Evolutionary conservation across 2,113 vertebrate genomes (phyloP).

Genomic region (Stercorarius parasiticus): DNA sequence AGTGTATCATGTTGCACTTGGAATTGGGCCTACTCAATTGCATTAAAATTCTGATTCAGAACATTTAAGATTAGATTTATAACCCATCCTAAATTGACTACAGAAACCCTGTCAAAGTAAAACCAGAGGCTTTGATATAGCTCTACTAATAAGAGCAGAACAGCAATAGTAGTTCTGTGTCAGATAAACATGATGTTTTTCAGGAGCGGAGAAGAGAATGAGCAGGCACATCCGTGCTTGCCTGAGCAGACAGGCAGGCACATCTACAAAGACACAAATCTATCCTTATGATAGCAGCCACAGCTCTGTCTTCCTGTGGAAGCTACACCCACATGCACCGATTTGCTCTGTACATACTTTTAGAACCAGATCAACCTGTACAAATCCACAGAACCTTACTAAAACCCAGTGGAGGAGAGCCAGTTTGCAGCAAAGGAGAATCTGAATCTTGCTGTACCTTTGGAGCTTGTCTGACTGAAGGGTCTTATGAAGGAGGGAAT

Average conservation of each 20-base stretch:
- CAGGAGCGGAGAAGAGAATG: background rate
- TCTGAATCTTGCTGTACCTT: background rate
- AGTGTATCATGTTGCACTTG: background rate
- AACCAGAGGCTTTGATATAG: background rate
- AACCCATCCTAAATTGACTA: background rate
- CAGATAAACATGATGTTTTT: background rate
- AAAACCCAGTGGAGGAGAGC: background rate
- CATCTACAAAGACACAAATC: background rate
- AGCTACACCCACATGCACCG: background rate
- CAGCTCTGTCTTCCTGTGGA: background rate
- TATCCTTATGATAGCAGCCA: background rate
- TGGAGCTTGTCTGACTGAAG: slow-evolving; percentile 1
- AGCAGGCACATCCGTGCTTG: rapidly evolving
- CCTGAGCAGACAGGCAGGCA: background rate
- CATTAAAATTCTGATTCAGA: background rate
- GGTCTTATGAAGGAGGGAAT: slow-evolving; percentile 32
- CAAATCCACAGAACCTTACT: background rate
- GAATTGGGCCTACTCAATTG: background rate
- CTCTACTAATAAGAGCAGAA: background rate
- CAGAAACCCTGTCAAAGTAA: background rate
- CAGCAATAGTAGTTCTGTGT: background rate
- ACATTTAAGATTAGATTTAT: background rate
- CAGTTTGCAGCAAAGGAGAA: background rate
- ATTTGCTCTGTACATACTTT: background rate
- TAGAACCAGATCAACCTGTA: background rate